These are phyloP conservation scores for Crossaster papposus DNA, from an alignment of 53 echinoderm and acorn worm genomes.

Conservation along the genomic window DNA sequence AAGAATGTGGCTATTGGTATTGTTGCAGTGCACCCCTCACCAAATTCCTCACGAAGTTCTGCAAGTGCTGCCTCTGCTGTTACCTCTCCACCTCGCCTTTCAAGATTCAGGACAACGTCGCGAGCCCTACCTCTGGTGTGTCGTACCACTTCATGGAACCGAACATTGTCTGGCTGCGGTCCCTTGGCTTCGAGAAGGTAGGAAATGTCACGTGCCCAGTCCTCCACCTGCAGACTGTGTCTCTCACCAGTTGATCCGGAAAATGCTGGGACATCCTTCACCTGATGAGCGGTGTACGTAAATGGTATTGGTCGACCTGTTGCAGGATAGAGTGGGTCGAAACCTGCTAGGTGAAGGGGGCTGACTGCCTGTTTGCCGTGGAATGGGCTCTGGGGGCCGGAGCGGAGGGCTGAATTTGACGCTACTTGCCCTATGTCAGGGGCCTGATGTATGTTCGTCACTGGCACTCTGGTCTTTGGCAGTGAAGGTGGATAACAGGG, in stretches of 20 bases:
- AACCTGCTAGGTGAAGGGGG: slow-evolving; percentile 11
- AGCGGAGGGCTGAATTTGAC: neutral
- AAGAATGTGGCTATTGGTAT: slow-evolving; percentile 48
- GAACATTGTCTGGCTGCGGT: no score
- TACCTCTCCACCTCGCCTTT: neutral
- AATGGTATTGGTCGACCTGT: no score
- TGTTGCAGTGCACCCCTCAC: neutral
- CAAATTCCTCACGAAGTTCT: slow-evolving; percentile 37
- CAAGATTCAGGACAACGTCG: slow-evolving; percentile 44
- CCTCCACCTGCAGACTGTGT: no score
- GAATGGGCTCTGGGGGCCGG: neutral
- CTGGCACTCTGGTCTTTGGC: neutral
- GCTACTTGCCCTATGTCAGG: no score
- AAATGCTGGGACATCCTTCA: no score
- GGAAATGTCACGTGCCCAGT: no score
- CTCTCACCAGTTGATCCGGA: no score
- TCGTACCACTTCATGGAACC: no score
- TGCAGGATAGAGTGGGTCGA: neutral
- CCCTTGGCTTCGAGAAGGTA: no score
- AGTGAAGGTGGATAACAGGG: no score
- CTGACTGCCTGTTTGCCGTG: neutral
- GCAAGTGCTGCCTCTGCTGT: slow-evolving; percentile 26
- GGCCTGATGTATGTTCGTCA: no score
- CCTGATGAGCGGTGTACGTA: no score
- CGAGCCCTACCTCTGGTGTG: slow-evolving; percentile 27